Evolutionary conservation across 1,140 invertebrate species (phyloP).

Genomic region (Lerema accius): DNA sequence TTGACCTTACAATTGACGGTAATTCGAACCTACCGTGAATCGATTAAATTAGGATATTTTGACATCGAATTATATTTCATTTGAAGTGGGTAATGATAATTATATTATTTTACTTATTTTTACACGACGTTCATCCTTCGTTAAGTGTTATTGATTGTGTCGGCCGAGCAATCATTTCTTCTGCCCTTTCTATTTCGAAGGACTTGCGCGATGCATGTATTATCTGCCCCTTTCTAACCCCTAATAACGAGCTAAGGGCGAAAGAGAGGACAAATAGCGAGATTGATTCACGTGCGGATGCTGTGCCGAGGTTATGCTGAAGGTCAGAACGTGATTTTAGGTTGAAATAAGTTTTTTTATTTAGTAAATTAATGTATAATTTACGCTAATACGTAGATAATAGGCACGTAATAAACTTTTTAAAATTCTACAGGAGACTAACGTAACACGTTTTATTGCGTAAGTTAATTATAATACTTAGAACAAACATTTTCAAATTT

Average conservation of each 20-base stretch:
- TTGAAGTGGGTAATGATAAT: slow-evolving; percentile 10
- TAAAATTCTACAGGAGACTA: not conserved
- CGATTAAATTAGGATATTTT: too few relatives aligned
- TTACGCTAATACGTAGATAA: not conserved
- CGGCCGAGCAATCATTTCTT: slow-evolving; percentile 47
- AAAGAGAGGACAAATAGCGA: slow-evolving; percentile 47
- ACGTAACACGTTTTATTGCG: not conserved
- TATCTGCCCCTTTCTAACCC: slow-evolving; percentile 42
- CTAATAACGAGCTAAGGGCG: slow-evolving; percentile 35
- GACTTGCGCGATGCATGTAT: slow-evolving; percentile 58
- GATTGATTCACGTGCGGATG: slow-evolving; percentile 75
- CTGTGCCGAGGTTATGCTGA: slow-evolving; percentile 56
- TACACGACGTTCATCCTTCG: slow-evolving; percentile 37
- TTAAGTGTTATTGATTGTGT: slow-evolving; percentile 67
- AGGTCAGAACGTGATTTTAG: slow-evolving; percentile 23
- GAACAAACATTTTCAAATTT: not conserved
- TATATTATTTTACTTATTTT: slow-evolving; percentile 11
- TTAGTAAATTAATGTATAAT: not conserved
- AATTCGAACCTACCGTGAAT: too few relatives aligned
- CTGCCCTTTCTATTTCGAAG: slow-evolving; percentile 46
- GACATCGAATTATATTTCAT: too few relatives aligned
- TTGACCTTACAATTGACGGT: too few relatives aligned
- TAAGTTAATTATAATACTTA: not conserved
- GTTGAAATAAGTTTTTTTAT: not conserved
- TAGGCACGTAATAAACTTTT: not conserved